Percentiles rank a stretch among this genome's conserved stretches.
Evolutionary conservation across 1,140 invertebrate species (phyloP).

Genomic region (Bombus cullumanus): DNA sequence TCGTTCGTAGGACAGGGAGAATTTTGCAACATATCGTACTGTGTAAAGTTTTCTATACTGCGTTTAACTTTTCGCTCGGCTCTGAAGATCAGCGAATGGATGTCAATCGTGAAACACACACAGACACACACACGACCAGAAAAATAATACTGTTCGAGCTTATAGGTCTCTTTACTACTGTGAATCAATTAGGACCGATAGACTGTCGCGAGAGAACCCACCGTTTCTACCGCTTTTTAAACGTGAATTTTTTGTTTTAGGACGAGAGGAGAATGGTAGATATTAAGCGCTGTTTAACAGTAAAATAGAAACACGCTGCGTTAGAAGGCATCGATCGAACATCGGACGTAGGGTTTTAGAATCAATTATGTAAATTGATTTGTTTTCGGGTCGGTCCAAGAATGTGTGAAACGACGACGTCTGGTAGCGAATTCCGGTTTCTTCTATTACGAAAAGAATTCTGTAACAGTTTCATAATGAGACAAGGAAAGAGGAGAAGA

Average conservation of each 20-base stretch:
- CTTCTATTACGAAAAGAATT: not conserved
- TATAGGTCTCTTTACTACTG: constrained; percentile 29
- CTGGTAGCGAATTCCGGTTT: not conserved
- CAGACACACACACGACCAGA: constrained; percentile 10
- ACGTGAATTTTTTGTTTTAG: not conserved
- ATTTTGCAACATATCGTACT: not conserved
- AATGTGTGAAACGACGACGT: not conserved
- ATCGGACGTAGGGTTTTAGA: constrained; percentile 2
- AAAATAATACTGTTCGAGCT: constrained; percentile 35
- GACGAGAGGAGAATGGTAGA: not conserved
- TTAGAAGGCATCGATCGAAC: not conserved
- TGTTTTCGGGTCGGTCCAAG: not conserved
- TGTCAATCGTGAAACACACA: not conserved
- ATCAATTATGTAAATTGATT: constrained; percentile 29
- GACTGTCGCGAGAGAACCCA: constrained; percentile 24
- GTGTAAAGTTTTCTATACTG: not conserved
- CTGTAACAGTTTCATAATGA: not conserved
- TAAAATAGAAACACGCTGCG: not conserved
- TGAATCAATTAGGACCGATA: constrained; percentile 18
- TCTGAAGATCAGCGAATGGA: not conserved
- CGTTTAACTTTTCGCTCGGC: constrained; percentile 5
- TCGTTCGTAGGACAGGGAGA: not conserved
- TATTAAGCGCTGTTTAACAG: not conserved
- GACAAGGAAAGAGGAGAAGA: not conserved
- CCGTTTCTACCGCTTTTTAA: constrained; percentile 44